Conservation (phyloP, 2,797 vertebrate species). For the Halcyon chelicuti region DNA sequence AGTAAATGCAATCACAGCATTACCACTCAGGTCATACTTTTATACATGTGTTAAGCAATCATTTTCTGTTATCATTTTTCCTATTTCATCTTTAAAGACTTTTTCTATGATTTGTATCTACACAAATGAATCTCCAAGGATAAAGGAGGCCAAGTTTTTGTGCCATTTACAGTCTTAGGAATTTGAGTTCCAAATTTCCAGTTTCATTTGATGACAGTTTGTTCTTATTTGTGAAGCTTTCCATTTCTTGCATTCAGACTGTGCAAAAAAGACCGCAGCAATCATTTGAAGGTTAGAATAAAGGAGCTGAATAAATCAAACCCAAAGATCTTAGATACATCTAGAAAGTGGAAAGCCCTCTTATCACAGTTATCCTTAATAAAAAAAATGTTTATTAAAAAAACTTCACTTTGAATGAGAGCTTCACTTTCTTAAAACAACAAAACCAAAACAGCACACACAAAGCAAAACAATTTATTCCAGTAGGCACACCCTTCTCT, state of each 20-base stretch:
- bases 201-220: neutral
- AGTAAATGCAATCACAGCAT: neutral
- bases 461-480: neutral
- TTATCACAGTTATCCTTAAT: neutral
- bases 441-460: neutral
- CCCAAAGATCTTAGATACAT: neutral
- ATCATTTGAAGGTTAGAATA: conserved; percentile 16
- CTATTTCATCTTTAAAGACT: neutral
- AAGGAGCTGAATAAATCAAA: conserved; percentile 4
- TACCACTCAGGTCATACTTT: neutral
- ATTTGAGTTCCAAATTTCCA: conserved; percentile 7
- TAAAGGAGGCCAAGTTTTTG: neutral
- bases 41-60: conserved; percentile 6
- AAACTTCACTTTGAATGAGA: neutral
- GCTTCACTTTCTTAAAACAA: neutral
- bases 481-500: neutral
- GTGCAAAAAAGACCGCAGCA: neutral
- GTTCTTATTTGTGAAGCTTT: conserved; percentile 7
- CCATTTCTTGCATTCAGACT: neutral
- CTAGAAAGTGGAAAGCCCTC: neutral
- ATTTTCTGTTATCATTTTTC: conserved; percentile 13
- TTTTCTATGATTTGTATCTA: neutral
- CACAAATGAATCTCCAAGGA: neutral
- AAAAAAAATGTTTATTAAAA: neutral
- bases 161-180: neutral